Conservation (phyloP, 2,113 vertebrate genomes). For the Serinus canaria region DNA sequence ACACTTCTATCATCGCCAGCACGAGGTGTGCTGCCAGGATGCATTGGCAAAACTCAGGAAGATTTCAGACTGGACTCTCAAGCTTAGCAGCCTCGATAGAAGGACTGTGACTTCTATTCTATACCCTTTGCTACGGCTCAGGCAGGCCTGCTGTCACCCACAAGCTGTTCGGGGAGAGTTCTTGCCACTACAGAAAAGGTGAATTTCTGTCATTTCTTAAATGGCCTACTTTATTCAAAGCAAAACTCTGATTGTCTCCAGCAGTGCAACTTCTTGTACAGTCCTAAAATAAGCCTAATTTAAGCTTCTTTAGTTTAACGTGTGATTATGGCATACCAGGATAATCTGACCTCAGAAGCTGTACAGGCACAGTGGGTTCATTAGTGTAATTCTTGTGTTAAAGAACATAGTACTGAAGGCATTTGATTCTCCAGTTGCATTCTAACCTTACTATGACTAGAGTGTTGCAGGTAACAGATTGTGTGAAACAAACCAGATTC, state of each 20-base stretch:
- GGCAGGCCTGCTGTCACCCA: constrained; percentile 98
- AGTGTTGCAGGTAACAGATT: not conserved
- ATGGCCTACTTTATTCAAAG: not conserved
- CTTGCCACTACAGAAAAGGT: constrained; percentile 98
- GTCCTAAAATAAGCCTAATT: not conserved
- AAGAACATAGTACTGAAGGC: not conserved
- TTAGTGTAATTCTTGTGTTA: not conserved
- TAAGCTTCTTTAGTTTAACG: not conserved
- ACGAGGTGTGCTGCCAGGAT: constrained; percentile 97
- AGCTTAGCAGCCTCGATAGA: constrained; percentile 92
- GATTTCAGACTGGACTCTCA: constrained; percentile 95
- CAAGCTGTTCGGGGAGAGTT: constrained; percentile 98
- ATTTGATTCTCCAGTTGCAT: not conserved
- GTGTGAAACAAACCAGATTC: not conserved
- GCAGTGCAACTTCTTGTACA: not conserved
- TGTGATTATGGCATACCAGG: not conserved
- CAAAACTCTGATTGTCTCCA: not conserved
- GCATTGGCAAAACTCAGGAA: constrained; percentile 91
- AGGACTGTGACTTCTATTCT: constrained; percentile 92
- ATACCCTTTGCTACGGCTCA: constrained; percentile 88
- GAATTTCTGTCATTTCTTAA: not conserved
- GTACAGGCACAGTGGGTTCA: not conserved
- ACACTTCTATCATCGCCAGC: constrained; percentile 97
- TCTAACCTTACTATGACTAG: not conserved
- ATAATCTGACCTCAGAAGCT: not conserved